Base-by-base conservation (phyloP, 2,797 vertebrate species). In the Lagodon rhomboides region DNA sequence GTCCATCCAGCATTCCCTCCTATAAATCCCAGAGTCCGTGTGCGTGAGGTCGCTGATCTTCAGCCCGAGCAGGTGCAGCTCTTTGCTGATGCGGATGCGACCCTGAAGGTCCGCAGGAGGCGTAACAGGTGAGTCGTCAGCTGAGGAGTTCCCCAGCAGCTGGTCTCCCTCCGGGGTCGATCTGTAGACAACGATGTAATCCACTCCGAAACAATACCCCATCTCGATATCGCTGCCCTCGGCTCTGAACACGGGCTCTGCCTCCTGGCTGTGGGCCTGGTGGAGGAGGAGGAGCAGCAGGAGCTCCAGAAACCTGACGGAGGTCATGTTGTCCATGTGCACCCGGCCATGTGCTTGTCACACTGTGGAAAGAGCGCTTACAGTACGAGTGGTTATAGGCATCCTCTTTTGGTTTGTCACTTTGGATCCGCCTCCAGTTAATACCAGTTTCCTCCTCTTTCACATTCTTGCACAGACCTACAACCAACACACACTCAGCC, bases 101-200 rank as follows among this genome's bases (percentile, higher is more conserved):
- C 65, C 89, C 68, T n/a, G 61, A 11, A 94, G 82, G 73, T 91
- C 86, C 0, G 55, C 41, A 12, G 91, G 87, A 67, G 68, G 74
- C 1, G 66, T 49, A 30, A 73, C 0, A 15, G 77, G 0, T 0
- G 18, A 1, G 38, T 10, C 53, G 1, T 23, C 3, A 0, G 34
- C 59, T 4, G 94, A 95, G n/a, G 90, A 94, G 82, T 95, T 95
- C 4, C 89, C 89, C 25, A 96, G 67, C 44, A 95, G 90, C 84
- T 89, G 87, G 63, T 91, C 85, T 73, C 90, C 91, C 4, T 79
- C 75, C 0, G 77, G 67, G 25, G 30, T 18, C 51, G 78, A 75
- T 84, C 77, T 91, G 68, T 93, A 95, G 73, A 92, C 77, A 17
- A 88, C 81, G 12, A 95, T 92, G 53, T 95, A 94, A 82, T 95